phyloP scores from a whole-genome alignment of 2,113 vertebrate genomes.

The Meriones unguiculatus region DNA sequence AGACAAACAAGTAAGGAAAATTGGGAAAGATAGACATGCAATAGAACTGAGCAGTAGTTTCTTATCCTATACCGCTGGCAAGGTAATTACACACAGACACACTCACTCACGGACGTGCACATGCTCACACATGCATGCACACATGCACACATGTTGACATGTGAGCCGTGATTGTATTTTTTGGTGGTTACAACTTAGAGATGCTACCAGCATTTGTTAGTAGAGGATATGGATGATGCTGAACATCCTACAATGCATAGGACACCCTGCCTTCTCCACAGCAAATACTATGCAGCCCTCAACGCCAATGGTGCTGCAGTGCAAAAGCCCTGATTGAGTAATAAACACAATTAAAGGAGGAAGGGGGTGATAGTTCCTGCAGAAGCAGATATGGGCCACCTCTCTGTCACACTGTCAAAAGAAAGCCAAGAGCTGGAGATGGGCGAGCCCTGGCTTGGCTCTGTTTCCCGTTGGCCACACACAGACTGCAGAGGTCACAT shows the following conservation, averaged over 20 bases:
- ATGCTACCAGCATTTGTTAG: not conserved
- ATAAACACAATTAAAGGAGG: not conserved
- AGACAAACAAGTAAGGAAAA: not conserved
- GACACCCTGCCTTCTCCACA: not conserved
- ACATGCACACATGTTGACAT: not conserved
- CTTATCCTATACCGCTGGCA: not conserved
- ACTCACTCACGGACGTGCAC: not conserved
- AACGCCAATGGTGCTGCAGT: not conserved
- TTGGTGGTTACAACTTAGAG: not conserved
- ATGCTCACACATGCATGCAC: too few species aligned
- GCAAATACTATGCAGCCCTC: not conserved
- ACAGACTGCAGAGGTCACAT: conserved; percentile 72
- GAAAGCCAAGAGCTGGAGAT: not conserved
- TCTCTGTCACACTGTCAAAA: not conserved
- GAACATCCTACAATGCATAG: not conserved
- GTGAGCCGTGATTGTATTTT: not conserved
- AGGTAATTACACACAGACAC: not conserved
- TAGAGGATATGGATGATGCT: not conserved
- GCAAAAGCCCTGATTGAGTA: not conserved
- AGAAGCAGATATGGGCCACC: not conserved
- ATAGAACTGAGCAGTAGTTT: not conserved
- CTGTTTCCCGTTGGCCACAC: conserved; percentile 72
- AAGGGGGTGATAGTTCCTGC: not conserved
- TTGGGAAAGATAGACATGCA: not conserved
- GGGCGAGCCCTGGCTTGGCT: conserved; percentile 20